These are phyloP conservation scores for Rhinichthys klamathensis DNA, from an alignment of 2,113 vertebrate species.

Conservation along the genomic window DNA sequence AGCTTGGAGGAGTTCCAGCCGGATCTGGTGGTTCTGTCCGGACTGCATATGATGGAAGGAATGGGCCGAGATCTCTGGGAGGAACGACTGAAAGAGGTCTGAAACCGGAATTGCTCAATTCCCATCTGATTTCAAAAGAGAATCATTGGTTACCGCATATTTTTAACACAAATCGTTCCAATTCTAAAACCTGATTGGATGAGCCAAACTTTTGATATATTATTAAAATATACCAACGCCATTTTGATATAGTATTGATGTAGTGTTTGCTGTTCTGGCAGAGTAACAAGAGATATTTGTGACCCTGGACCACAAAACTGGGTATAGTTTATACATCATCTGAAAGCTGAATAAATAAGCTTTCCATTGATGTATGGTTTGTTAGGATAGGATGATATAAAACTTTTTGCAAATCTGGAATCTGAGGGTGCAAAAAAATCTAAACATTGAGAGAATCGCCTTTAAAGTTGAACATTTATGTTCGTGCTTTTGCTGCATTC, in stretches of 20 bases:
- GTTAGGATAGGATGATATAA: too few relatives aligned
- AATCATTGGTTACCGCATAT: neutral
- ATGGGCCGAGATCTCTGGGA: conserved; percentile 84
- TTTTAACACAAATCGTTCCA: neutral
- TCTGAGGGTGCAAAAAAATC: too few relatives aligned
- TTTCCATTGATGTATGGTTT: too few relatives aligned
- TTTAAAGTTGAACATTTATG: too few relatives aligned
- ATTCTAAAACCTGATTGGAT: neutral
- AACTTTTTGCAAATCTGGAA: too few relatives aligned
- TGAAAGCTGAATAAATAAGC: too few relatives aligned
- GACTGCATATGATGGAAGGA: conserved; percentile 99
- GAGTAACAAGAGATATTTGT: neutral
- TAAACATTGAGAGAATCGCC: too few relatives aligned
- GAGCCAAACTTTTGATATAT: neutral
- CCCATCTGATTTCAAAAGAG: neutral
- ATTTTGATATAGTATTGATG: neutral
- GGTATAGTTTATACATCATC: too few relatives aligned
- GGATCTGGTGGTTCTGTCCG: conserved; percentile 92
- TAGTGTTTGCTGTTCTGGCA: neutral
- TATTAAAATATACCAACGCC: too few relatives aligned
- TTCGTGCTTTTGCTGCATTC: too few relatives aligned
- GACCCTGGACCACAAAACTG: too few relatives aligned
- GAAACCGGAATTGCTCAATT: neutral
- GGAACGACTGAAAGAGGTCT: conserved; percentile 86
- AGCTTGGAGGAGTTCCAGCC: conserved; percentile 95